Percentiles rank a stretch among this genome's conserved stretches.
phyloP scores from a whole-genome alignment of 2,113 vertebrate genomes.

The Cygnus atratus region DNA sequence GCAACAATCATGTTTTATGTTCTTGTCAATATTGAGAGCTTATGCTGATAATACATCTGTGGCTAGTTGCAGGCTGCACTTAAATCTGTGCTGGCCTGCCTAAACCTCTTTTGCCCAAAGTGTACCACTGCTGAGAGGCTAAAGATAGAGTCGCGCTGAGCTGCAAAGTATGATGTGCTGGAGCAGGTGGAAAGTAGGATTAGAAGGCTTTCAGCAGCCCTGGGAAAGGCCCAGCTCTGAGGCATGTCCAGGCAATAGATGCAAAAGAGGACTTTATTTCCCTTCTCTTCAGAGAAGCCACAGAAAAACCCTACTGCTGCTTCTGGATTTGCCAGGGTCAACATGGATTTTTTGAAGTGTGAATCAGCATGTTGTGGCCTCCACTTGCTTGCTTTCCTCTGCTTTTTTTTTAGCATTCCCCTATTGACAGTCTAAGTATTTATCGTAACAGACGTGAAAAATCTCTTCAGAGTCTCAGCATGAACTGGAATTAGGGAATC shows the following conservation, averaged over 20 bases:
- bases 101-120: slow-evolving; percentile 32
- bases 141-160: slow-evolving; percentile 22
- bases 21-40: not conserved
- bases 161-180: not conserved
- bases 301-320: not conserved
- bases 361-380: not conserved
- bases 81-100: slow-evolving; percentile 7
- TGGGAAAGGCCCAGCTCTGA: not conserved
- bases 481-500: not conserved
- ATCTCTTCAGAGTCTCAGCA: not conserved
- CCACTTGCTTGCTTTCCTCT: not conserved
- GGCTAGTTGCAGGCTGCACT: not conserved
- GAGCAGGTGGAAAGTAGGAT: slow-evolving; percentile 18
- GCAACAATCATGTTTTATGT: not conserved
- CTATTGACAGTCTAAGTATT: not conserved
- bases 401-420: not conserved
- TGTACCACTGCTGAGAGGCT: not conserved
- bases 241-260: not conserved
- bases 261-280: not conserved
- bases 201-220: not conserved
- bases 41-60: not conserved
- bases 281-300: not conserved
- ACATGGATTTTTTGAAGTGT: not conserved
- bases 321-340: not conserved
- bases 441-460: not conserved